phyloP scores from a whole-genome alignment of 1,140 invertebrate species.

The Diorhabda elongata region DNA sequence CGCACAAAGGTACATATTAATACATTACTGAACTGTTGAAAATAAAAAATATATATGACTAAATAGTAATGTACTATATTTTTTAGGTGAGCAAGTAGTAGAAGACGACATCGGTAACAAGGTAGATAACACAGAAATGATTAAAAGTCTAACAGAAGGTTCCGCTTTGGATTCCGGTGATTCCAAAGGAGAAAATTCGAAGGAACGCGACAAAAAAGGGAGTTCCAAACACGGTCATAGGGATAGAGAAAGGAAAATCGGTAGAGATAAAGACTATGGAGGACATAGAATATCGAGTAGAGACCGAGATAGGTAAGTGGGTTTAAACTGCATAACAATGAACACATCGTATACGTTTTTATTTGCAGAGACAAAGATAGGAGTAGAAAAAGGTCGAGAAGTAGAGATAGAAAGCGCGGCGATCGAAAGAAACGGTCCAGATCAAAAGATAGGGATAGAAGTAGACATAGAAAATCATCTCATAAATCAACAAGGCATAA shows the following conservation, averaged over 20 bases:
- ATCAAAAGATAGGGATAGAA: conserved; percentile 29
- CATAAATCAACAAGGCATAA: conserved; percentile 48
- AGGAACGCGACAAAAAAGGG: conserved; percentile 34
- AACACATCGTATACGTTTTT: not conserved
- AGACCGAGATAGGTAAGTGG: conserved; percentile 23
- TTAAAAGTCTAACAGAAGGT: conserved; percentile 37
- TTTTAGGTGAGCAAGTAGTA: conserved; percentile 42
- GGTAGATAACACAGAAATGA: conserved; percentile 41
- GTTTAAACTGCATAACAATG: not conserved
- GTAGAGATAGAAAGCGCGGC: conserved; percentile 34
- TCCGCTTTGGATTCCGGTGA: conserved; percentile 28
- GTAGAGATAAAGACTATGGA: conserved; percentile 37
- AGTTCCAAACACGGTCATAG: conserved; percentile 40
- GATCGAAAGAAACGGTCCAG: conserved; percentile 33
- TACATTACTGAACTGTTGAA: not conserved
- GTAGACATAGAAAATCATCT: conserved; percentile 35
- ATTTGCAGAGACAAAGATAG: conserved; percentile 20
- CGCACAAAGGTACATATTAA: conserved; percentile 81
- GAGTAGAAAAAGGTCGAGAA: conserved; percentile 33
- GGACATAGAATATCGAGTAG: conserved; percentile 33
- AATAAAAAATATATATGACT: conserved; percentile 38
- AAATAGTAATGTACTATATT: conserved; percentile 31
- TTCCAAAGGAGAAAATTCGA: conserved; percentile 17
- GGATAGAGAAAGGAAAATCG: conserved; percentile 40
- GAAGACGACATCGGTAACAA: conserved; percentile 41